Evolutionary conservation across 2,888 invertebrate genomes (phyloP), one percentile per base, ranked within the genome.

Genomic region (Sarcophaga carnaria): DNA sequence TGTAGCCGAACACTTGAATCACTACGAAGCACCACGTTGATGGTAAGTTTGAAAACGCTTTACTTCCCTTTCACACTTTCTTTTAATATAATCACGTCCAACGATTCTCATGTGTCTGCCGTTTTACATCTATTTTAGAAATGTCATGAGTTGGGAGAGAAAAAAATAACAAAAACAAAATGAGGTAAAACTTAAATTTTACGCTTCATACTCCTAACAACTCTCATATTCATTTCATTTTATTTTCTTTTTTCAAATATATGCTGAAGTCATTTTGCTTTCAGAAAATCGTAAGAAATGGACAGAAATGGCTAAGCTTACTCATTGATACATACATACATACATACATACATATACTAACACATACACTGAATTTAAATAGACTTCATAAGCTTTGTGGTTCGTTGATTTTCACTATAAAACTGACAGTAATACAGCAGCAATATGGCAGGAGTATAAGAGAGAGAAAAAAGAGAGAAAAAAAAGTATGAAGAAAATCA

Each of bases 351-450:
- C 17, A 60, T n/a, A 54, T 54, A 62, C 22, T 64, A 47, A 49
- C 47, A 25, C 45, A 37, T 37, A 17, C 54, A 54, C 54, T 54
- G 54, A 67, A 66, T 45, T 70, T 64, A 84, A 80, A 74, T 66
- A 66, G 71, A 67, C 49, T 76, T 84, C 66, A 72, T 72, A 77
- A 84, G 72, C 37, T 76, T 76, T 47, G 76, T 77, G 84, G 80
- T 84, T 84, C 84, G 76, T 76, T 84, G 76, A 66, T 37, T 84
- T 84, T 71, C 37, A 54, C 62, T 67, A 77, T 80, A 67, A 84
- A 84, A 84, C 71, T 84, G 84, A 84, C 80, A 77, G 80, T 72
- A 80, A 67, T 60, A 72, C 37, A 71, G 37, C 66, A 79, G 64
- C 54, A 71, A 54, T 54, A 54, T 54, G 54, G 54, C 54, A 54